phyloP scores from a whole-genome alignment of 1,140 invertebrate genomes.

The Drosophila suzukii region DNA sequence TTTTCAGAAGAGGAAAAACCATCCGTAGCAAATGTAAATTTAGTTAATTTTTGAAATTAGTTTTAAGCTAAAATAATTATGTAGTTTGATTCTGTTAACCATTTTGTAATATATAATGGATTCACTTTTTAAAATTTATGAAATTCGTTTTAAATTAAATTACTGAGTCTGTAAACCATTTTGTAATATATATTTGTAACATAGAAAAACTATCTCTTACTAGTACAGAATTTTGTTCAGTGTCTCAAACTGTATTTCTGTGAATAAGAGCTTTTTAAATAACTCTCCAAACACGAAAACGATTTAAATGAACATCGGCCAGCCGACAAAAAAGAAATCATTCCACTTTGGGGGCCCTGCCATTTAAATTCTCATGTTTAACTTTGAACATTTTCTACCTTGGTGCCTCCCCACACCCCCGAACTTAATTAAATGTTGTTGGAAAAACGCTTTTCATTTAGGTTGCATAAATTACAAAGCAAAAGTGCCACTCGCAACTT shows the following conservation, averaged over 20 bases:
- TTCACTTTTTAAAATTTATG: too few relatives aligned
- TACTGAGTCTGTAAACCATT: too few relatives aligned
- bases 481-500: constrained; percentile 68
- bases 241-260: constrained; percentile 17
- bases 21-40: too few relatives aligned
- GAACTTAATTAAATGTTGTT: constrained; percentile 80
- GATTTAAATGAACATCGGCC: constrained; percentile 46
- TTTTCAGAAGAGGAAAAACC: too few relatives aligned
- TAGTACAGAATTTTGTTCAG: constrained; percentile 5
- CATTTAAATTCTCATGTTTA: constrained; percentile 71
- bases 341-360: constrained; percentile 29
- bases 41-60: too few relatives aligned
- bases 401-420: constrained; percentile 7
- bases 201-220: too few relatives aligned
- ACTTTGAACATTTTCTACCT: constrained; percentile 70
- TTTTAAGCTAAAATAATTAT: too few relatives aligned
- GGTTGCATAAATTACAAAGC: constrained; percentile 78
- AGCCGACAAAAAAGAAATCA: constrained; percentile 11
- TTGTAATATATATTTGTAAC: too few relatives aligned
- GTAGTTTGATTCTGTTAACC: too few relatives aligned
- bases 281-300: constrained; percentile 30
- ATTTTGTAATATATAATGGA: too few relatives aligned
- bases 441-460: constrained; percentile 73
- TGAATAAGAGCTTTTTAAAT: constrained; percentile 40
- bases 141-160: too few relatives aligned